These are phyloP conservation scores for Myripristis murdjan DNA, from an alignment of 2,797 vertebrate genomes.

Conservation along the genomic window DNA sequence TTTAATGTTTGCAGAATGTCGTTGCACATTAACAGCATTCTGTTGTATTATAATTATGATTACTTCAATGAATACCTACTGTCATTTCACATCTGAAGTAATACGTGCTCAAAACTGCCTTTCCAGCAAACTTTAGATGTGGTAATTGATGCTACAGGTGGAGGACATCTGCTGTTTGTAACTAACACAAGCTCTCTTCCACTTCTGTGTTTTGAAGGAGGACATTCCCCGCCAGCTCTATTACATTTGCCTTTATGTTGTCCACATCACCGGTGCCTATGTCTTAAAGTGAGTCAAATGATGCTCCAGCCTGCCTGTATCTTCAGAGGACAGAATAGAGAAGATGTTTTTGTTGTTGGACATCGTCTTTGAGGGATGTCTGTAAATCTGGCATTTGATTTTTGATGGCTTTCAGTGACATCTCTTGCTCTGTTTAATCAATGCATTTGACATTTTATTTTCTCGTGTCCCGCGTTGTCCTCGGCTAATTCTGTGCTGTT, in stretches of 20 bases:
- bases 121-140: background rate
- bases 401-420: background rate
- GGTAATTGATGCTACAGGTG: background rate
- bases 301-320: background rate
- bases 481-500: background rate
- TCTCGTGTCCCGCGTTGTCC: background rate
- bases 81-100: background rate
- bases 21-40: background rate
- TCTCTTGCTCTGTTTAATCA: background rate
- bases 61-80: too few species aligned
- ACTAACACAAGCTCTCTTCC: constrained; percentile 1
- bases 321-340: background rate
- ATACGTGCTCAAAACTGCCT: background rate
- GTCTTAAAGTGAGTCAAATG: constrained; percentile 88
- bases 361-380: background rate
- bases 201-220: constrained; percentile 78
- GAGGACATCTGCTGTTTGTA: background rate
- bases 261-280: constrained; percentile 91
- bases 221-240: constrained; percentile 91
- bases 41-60: too few species aligned
- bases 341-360: background rate
- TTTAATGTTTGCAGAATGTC: background rate
- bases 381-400: background rate
- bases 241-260: constrained; percentile 91
- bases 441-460: background rate